phyloP scores from a whole-genome alignment of 2,888 invertebrate genomes.

The Xestia ashworthii region DNA sequence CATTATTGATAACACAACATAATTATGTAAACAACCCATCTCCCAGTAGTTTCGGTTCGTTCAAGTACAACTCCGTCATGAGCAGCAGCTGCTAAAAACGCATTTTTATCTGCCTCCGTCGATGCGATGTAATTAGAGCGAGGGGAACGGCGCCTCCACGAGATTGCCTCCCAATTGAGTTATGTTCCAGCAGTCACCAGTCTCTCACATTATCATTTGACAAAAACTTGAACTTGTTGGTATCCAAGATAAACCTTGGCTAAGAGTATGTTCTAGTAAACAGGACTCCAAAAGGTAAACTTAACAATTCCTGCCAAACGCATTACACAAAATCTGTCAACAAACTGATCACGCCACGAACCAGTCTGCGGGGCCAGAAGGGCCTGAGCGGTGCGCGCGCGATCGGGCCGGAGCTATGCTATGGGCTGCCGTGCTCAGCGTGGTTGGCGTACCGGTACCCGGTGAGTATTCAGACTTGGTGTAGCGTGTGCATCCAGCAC shows the following conservation, averaged over 20 bases:
- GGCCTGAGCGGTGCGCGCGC: too few relatives aligned
- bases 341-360: not conserved
- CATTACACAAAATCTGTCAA: not conserved
- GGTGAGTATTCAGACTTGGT: too few relatives aligned
- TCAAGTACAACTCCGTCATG: slow-evolving; percentile 13
- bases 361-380: too few relatives aligned
- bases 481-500: too few relatives aligned
- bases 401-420: too few relatives aligned
- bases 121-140: slow-evolving; percentile 67
- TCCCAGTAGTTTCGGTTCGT: slow-evolving; percentile 15
- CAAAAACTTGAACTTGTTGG: not conserved
- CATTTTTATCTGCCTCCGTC: slow-evolving; percentile 56
- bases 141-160: slow-evolving; percentile 78
- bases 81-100: slow-evolving; percentile 41
- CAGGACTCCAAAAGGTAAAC: not conserved
- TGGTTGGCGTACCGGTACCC: too few relatives aligned
- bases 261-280: not conserved
- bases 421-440: too few relatives aligned
- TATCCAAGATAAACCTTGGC: not conserved
- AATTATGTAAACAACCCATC: not conserved
- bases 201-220: not conserved
- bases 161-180: slow-evolving; percentile 88
- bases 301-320: not conserved
- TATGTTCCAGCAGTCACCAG: slow-evolving; percentile 64
- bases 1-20: slow-evolving; percentile 5